Evolutionary conservation across 2,797 vertebrate species (phyloP).

Genomic region (Lepus townsendii): DNA sequence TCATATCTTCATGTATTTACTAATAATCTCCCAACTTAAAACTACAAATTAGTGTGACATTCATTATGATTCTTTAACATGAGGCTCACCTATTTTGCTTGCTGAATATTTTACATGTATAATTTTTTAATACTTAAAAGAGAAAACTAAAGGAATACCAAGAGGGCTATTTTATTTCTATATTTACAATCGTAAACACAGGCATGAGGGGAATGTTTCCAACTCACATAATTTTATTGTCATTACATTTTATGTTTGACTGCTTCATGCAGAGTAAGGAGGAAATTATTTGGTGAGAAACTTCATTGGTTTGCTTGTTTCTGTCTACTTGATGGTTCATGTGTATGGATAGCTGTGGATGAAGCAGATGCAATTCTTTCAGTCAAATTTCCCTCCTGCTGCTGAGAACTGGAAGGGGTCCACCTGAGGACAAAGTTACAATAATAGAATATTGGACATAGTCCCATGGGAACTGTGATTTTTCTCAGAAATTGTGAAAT

Average conservation of each 20-base stretch:
- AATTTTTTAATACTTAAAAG: not conserved
- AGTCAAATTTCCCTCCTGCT: not conserved
- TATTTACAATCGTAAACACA: not conserved
- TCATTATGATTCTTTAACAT: not conserved
- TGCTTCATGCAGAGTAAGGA: not conserved
- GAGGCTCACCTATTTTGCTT: not conserved
- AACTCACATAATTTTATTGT: conserved; percentile 17
- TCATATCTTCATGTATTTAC: not conserved
- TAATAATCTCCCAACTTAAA: not conserved
- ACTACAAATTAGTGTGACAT: not conserved
- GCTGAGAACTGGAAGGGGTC: not conserved
- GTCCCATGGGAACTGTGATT: not conserved
- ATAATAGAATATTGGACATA: not conserved
- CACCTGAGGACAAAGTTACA: not conserved
- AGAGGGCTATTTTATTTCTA: not conserved
- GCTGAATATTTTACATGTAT: not conserved
- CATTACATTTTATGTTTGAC: not conserved
- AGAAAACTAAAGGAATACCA: not conserved
- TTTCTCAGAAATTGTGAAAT: not conserved
- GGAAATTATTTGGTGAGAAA: not conserved
- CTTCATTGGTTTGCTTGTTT: not conserved
- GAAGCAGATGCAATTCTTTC: not conserved
- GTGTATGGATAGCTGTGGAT: not conserved
- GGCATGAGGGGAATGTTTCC: not conserved
- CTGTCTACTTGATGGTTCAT: not conserved